Base-by-base conservation (phyloP, 2,888 invertebrate genomes). In the Willowsia nigromaculata region DNA sequence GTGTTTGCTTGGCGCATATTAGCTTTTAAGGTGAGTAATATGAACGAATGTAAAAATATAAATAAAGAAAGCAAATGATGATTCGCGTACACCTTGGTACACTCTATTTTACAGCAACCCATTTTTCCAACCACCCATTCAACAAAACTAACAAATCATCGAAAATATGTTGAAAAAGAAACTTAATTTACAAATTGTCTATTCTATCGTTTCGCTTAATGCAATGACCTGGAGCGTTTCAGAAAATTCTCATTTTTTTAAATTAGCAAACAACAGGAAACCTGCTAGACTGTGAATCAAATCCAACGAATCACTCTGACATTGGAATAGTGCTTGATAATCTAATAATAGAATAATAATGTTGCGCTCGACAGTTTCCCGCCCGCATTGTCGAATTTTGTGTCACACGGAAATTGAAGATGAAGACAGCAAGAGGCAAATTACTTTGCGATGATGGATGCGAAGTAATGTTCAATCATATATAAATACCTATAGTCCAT, bases 361-460 rank as follows among this genome's bases (percentile, higher is more conserved):
- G 15, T 30, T 30, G 30, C 15, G n/a, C 30, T 62, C 30, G 62
- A 62, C 62, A 62, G 3, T 9, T 62, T 37, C 37, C 37, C n/a
- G 33, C 9, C 68, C 18, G 37, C 37, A 68, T 30, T 68, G 37
- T 30, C 62, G 9, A 18, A 62, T n/a, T 37, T 68, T 68, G 18
- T 68, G 68, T 68, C 68, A 68, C 68, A 30, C 27, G 9, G 68
- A 33, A 68, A 68, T 68, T 68, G 68, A 68, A 68, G 68, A 68
- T 37, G 6, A 18, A 68, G 18, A 68, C 68, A 68, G 9, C 68
- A 37, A 33, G 11, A 68, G 68, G 25, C 68, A 68, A 68, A 68
- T 68, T 37, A 68, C 18, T 37, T 68, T 62, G 30, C 6, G 18
- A 5, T 37, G 7, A 37, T 37, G 27, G 59, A 30, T 7, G 59